A percentile compares a stretch with the other conserved stretches of the same genome.
Conservation (phyloP, 1,140 invertebrate genomes). For the Hypothenemus hampei region DNA sequence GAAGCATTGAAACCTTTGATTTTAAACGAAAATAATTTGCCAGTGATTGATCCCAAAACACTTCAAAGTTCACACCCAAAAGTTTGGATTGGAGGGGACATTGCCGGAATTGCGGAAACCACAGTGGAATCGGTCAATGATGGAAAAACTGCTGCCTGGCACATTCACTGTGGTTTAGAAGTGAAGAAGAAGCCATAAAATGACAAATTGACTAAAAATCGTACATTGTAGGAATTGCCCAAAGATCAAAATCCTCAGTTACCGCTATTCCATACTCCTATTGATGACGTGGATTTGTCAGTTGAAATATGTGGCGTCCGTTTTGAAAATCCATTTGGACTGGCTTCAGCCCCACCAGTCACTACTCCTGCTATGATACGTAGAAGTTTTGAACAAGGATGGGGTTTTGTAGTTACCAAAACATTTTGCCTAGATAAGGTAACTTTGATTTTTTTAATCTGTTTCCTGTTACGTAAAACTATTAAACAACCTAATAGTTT, state of each 20-base stretch:
- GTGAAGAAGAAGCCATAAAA: too few relatives aligned
- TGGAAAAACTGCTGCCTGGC: constrained; percentile 95
- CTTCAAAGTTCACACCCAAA: constrained; percentile 73
- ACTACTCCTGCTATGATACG: constrained; percentile 94
- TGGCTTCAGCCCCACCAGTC: constrained; percentile 94
- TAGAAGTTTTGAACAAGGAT: constrained; percentile 90
- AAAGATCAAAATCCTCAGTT: constrained; percentile 60
- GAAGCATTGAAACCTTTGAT: constrained; percentile 74
- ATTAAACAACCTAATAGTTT: too few relatives aligned
- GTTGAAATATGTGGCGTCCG: constrained; percentile 88
- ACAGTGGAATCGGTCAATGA: constrained; percentile 98
- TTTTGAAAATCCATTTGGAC: constrained; percentile 95
- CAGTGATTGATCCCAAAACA: constrained; percentile 68
- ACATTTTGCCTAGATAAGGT: constrained; percentile 94
- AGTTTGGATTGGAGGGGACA: constrained; percentile 92
- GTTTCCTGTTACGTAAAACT: too few relatives aligned
- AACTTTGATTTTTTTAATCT: too few relatives aligned
- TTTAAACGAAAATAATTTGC: constrained; percentile 71
- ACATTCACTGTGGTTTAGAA: constrained; percentile 90
- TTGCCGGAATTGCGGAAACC: constrained; percentile 90
- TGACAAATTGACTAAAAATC: too few relatives aligned
- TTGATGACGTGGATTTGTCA: constrained; percentile 91
- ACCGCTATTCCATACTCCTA: constrained; percentile 88
- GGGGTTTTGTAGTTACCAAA: constrained; percentile 95
- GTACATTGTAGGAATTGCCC: not conserved